Conservation (phyloP, 1,140 invertebrate species). For the Ephestia elutella region DNA sequence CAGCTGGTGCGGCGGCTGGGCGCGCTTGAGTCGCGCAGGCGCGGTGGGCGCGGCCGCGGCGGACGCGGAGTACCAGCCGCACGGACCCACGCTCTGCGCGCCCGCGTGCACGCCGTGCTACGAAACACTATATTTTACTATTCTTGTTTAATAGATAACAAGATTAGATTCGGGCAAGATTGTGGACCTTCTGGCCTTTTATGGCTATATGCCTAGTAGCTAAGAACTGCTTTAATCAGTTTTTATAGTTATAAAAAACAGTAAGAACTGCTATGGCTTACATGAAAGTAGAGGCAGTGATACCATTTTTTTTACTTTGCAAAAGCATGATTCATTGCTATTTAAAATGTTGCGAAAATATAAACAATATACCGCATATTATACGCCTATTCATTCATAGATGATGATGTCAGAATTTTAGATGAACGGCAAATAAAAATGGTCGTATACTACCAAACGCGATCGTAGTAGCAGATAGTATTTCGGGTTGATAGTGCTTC, state of each 20-base stretch:
- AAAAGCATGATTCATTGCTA: too few species aligned
- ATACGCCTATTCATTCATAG: not conserved
- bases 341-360: too few species aligned
- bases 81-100: slow-evolving; percentile 53
- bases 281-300: too few species aligned
- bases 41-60: slow-evolving; percentile 52
- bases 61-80: slow-evolving; percentile 64
- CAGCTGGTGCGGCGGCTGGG: slow-evolving; percentile 54
- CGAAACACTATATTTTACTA: slow-evolving; percentile 10
- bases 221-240: too few species aligned
- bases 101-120: slow-evolving; percentile 61
- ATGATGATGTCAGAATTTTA: not conserved
- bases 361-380: too few species aligned
- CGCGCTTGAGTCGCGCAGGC: slow-evolving; percentile 54
- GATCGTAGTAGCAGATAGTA: slow-evolving; percentile 10
- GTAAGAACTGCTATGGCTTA: too few species aligned
- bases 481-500: slow-evolving; percentile 19
- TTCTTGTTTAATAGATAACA: too few species aligned
- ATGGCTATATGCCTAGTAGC: too few species aligned
- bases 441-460: slow-evolving; percentile 7
- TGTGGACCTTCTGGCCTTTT: too few species aligned
- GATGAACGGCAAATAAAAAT: slow-evolving; percentile 4
- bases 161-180: too few species aligned
- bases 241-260: too few species aligned
- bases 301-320: too few species aligned